Evolutionary conservation across 2,113 vertebrate species (phyloP), one percentile per base, ranked within the genome.

Genomic region (Vulpes lagopus): DNA sequence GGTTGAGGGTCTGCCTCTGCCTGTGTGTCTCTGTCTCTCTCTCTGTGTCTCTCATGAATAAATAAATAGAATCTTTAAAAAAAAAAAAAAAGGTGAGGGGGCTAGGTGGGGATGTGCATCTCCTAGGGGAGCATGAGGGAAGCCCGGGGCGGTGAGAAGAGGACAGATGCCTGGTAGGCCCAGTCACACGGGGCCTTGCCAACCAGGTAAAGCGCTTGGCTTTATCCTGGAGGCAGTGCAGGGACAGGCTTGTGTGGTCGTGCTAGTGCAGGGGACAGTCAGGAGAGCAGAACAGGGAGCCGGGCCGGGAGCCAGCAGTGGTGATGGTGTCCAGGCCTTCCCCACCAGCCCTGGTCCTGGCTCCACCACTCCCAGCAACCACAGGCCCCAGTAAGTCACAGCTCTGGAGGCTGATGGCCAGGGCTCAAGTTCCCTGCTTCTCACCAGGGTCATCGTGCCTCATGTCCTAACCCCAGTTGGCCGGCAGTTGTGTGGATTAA

Each of bases 141-240:
- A 43, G 9, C 53, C 43, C 22, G 1, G 49, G 57, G 74, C 10
- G 1, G 12, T 32, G 67, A 5, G 20, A 67, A 51, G 49, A 3
- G 57, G 43, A 19, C 67, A 60, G 78, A 8, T 53, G 5, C 27
- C 23, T 2, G 3, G 82, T 35, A 30, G 30, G 14, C 65, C 91
- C 51, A 92, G 90, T 82, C 88, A 94, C 7, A 1, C 2, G 0
- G 60, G 87, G 87, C 32, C 38, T 64, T n/a, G 3, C 17, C 62
- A 92, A 88, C 64, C 65, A 93, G 67, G 87, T 89, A 93, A 95
- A 89, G 83, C 2, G 20, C 94, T 81, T 93, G 92, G 62, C 32
- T 53, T 97, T 76, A 94, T 88, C 90, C 73, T 4, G 19, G 55
- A 69, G 79, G n/a, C 2, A 2, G 59, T 0, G 57, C 23, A 2